These are phyloP conservation scores for Eulithis testata DNA, from an alignment of 2,888 invertebrate genomes.

Conservation along the genomic window DNA sequence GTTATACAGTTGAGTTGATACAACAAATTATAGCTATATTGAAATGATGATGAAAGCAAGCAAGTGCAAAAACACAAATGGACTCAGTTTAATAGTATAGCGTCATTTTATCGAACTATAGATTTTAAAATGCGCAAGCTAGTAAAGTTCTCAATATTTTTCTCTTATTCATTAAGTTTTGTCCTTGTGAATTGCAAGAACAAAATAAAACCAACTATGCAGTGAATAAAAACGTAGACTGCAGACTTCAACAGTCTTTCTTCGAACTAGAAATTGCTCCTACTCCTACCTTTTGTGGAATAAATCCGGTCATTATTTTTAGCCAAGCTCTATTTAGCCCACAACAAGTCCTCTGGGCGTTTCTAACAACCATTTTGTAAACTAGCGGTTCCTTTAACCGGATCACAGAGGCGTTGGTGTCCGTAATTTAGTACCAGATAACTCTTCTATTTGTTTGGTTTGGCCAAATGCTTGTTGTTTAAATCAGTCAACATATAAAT, in stretches of 20 bases:
- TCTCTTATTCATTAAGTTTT: no score
- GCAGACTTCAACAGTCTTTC: background rate
- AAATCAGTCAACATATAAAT: no score
- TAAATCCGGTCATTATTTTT: constrained; percentile 52
- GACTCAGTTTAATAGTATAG: background rate
- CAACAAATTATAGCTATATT: background rate
- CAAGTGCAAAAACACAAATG: no score
- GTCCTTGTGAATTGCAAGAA: background rate
- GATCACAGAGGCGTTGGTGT: constrained; percentile 40
- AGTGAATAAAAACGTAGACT: background rate
- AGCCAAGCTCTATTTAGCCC: constrained; percentile 49
- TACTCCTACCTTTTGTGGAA: constrained; percentile 37
- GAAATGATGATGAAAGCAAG: no score
- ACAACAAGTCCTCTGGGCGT: constrained; percentile 50
- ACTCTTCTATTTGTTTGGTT: constrained; percentile 13
- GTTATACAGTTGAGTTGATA: background rate
- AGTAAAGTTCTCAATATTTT: no score
- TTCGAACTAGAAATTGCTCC: constrained; percentile 16
- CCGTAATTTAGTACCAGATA: constrained; percentile 26
- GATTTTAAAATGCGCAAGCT: no score
- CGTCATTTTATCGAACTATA: background rate
- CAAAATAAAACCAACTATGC: background rate
- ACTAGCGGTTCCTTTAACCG: constrained; percentile 48
- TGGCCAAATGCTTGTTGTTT: no score
- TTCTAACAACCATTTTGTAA: constrained; percentile 51